Percentiles rank a stretch among this genome's conserved stretches.
Conservation (phyloP, 2,113 vertebrate genomes). For the Setophaga kirtlandii region DNA sequence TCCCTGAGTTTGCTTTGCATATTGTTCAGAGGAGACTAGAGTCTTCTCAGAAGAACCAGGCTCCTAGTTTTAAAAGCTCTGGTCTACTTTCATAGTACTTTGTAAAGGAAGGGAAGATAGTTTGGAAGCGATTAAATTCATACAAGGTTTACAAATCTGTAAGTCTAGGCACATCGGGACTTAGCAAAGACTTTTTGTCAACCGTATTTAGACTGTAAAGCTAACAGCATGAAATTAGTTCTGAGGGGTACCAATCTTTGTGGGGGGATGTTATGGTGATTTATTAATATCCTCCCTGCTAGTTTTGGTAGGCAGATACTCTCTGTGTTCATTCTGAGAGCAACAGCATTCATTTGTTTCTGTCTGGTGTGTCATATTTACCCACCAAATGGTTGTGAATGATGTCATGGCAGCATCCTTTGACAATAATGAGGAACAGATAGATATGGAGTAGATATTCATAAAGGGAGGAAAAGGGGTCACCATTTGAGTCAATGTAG, state of each 20-base stretch:
- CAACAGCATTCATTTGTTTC: neutral
- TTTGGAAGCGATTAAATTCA: neutral
- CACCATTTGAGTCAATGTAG: neutral
- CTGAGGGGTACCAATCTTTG: neutral
- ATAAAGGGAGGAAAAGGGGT: neutral
- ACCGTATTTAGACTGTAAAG: neutral
- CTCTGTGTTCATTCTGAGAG: neutral
- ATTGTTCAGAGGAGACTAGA: conserved; percentile 36
- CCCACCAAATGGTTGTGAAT: neutral
- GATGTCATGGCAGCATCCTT: neutral
- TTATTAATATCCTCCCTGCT: neutral
- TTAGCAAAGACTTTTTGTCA: neutral
- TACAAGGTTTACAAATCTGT: neutral
- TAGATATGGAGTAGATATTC: neutral
- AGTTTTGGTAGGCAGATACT: neutral
- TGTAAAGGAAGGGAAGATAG: neutral
- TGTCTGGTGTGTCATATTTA: neutral
- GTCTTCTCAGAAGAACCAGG: conserved; percentile 21
- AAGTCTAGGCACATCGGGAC: neutral
- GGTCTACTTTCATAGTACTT: neutral
- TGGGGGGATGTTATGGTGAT: neutral
- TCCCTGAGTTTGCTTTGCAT: conserved; percentile 61
- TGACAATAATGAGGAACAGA: neutral
- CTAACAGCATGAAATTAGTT: neutral
- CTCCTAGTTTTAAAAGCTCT: conserved; percentile 30